Conservation (phyloP, 1,140 invertebrate genomes). For the Elysia chlorotica region DNA sequence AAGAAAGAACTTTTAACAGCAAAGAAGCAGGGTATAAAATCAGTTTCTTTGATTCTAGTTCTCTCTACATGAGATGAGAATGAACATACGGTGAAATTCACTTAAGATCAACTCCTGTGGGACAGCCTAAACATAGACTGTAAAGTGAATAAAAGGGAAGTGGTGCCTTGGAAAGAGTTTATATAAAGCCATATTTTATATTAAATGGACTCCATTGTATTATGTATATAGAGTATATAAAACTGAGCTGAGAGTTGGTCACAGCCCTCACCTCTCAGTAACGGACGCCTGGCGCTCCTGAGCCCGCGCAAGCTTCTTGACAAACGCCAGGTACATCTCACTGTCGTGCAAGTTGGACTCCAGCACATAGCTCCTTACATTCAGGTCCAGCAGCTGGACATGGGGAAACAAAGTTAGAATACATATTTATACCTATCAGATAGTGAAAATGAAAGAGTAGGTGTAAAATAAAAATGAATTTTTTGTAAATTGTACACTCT, state of each 20-base stretch:
- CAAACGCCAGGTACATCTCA: slow-evolving; percentile 37
- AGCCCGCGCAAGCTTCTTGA: slow-evolving; percentile 41
- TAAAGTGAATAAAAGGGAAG: background rate
- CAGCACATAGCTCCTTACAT: slow-evolving; percentile 33
- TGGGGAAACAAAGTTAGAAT: too few species aligned
- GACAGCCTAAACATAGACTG: background rate
- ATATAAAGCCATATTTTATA: background rate
- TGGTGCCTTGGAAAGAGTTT: background rate
- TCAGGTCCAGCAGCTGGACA: slow-evolving; percentile 41
- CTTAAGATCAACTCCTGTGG: background rate
- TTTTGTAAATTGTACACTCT: too few species aligned
- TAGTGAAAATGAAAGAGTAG: too few species aligned
- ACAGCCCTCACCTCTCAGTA: slow-evolving; percentile 40
- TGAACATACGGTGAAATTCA: too few species aligned
- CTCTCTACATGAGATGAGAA: too few species aligned
- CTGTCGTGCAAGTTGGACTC: slow-evolving; percentile 41
- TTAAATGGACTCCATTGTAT: background rate
- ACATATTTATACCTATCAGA: too few species aligned
- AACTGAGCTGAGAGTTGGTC: background rate
- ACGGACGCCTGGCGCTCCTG: slow-evolving; percentile 44
- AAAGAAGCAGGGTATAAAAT: too few species aligned
- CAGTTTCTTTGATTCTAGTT: too few species aligned
- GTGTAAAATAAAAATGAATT: too few species aligned
- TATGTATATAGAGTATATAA: background rate
- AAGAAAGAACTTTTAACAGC: too few species aligned